Evolutionary conservation across 2,888 invertebrate species (phyloP), one percentile per base, ranked within the genome.

Genomic region (Chirona hameri): DNA sequence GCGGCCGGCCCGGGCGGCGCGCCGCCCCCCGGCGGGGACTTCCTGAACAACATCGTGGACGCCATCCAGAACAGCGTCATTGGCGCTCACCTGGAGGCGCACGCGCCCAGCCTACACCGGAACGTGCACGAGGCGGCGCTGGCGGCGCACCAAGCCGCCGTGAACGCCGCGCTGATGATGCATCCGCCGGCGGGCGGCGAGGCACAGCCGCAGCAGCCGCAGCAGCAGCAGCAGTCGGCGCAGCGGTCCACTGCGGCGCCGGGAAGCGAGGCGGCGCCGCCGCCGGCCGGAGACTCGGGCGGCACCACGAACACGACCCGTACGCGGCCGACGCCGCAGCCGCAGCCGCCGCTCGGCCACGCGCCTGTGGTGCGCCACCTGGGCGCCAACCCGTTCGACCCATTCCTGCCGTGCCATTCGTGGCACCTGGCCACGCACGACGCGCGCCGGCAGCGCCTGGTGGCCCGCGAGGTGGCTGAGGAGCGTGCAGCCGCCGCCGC

Each of bases 371-470:
- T 82, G 7, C 31, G 79, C 10, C 60, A 81, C 21, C 52, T 84
- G 84, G 84, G 84, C 46, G 83, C 85, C 82, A 86, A 85, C 79
- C 87, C 90, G 83, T 91, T 92, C 84, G 92, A 92, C 88, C 91
- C 91, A 57, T 93, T 92, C 86, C 88, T 94, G 85, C 92, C 92
- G 0, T 94, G 93, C 86, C 92, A 91, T 87, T 93, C 93, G 65
- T 92, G 93, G 87, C 93, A 93, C 86, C 89, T 93, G 82, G 48
- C 52, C 27, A 79, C 79, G n/a, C 79, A 79, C 79, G 14, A 1
- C 27, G 79, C 27, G n/a, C 79, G 79, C 52, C 14, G 46, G 27
- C 52, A 52, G n/a, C 79, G 27, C 4, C 52, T 79, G 76, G 76
- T 39, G 76, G 39, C 76, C 5, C 76, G 76, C 21, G 39, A 39